phyloP scores from a whole-genome alignment of 2,797 vertebrate species.

The Gymnothorax reevesii region DNA sequence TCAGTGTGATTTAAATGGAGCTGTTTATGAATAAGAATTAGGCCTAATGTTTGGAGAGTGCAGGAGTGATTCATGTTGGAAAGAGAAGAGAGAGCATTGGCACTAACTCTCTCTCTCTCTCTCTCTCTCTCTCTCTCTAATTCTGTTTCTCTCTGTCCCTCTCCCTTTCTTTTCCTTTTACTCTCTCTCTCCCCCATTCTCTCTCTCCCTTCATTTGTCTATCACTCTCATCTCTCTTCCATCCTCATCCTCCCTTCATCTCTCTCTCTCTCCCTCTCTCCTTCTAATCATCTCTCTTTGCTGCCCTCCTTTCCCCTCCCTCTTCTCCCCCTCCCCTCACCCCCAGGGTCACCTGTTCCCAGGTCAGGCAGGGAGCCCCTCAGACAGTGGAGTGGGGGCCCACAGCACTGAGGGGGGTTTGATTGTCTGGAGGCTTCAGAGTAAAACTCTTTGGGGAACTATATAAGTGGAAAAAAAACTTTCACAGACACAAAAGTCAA shows the following conservation, averaged over 20 bases:
- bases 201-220: slow-evolving; percentile 9
- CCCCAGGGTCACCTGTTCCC: background rate
- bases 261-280: slow-evolving; percentile 10
- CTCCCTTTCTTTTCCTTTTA: background rate
- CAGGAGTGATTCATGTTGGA: background rate
- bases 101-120: slow-evolving; percentile 15
- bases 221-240: background rate
- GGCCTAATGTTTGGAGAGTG: background rate
- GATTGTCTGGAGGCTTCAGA: slow-evolving; percentile 40
- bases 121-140: slow-evolving; percentile 20
- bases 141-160: background rate
- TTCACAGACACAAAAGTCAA: slow-evolving; percentile 18
- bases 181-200: background rate
- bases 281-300: slow-evolving; percentile 16
- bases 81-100: slow-evolving; percentile 18
- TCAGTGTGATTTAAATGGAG: slow-evolving; percentile 1
- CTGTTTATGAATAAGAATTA: slow-evolving; percentile 9
- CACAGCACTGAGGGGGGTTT: background rate
- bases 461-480: slow-evolving; percentile 18
- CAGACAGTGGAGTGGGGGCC: background rate
- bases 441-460: slow-evolving; percentile 37
- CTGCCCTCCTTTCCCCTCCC: too few species aligned
- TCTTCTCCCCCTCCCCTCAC: background rate
- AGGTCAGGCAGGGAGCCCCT: slow-evolving; percentile 17
- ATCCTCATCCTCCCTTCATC: background rate